Evolutionary conservation across 1,140 invertebrate genomes (phyloP).

Genomic region (Diabrotica undecimpunctata): DNA sequence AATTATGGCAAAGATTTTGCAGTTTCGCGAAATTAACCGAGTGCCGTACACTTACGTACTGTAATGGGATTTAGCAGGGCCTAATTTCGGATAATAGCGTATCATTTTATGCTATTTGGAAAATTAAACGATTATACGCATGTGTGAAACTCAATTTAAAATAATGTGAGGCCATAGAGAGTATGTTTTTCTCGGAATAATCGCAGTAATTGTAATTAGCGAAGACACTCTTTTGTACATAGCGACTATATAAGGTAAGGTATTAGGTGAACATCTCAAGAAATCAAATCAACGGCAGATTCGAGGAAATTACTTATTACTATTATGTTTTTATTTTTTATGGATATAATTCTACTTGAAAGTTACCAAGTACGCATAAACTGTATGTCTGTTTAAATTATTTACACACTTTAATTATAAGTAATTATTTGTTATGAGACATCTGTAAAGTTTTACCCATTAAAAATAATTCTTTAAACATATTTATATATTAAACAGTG

Average conservation of each 20-base stretch:
- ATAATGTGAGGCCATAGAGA: background rate
- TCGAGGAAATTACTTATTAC: no score
- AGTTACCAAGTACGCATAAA: no score
- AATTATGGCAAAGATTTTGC: background rate
- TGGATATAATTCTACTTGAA: no score
- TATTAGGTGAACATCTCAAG: background rate
- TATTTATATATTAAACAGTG: no score
- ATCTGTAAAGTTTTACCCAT: no score
- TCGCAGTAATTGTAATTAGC: background rate
- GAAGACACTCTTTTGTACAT: background rate
- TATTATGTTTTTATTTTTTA: no score
- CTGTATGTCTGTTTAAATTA: no score
- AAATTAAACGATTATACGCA: conserved; percentile 1
- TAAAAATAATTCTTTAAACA: no score
- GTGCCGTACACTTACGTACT: background rate
- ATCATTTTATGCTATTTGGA: conserved; percentile 2
- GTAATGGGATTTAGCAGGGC: background rate
- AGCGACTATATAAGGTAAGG: background rate
- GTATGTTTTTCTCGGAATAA: conserved; percentile 2
- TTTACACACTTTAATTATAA: no score
- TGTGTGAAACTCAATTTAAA: conserved; percentile 1
- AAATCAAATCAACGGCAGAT: background rate
- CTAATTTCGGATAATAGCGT: background rate
- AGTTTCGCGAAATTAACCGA: background rate
- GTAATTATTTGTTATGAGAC: no score